Evolutionary conservation across 1,140 invertebrate genomes (phyloP), one percentile per base, ranked within the genome.

Genomic region (Trypoxylus dichotomus): DNA sequence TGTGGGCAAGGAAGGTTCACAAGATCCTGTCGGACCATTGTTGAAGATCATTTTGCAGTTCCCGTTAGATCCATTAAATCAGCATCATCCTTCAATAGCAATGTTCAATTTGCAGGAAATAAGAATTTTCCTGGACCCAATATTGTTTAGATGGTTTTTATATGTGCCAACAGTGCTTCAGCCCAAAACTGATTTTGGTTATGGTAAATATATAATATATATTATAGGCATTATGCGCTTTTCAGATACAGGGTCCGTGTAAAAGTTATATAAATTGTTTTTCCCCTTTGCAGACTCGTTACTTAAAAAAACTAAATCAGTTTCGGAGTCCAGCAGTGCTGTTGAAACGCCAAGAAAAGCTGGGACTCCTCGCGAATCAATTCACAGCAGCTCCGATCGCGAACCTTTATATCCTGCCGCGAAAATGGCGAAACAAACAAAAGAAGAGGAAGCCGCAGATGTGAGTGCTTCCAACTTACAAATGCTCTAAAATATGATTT

Each of bases 141-240:
- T 90, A 15, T 81, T 93, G 3, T 87, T 89, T 63, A 85, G 88
- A 37, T 93, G 91, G 91, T 83, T 93, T 2, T 82, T 88, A 21
- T 92, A 92, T 82, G 83, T 82, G 11, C 89, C 90, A 85, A 75
- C 83, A 86, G 81, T 74, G 15, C 83, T 83, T 13, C 83, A 84
- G 73, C 79, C 83, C 15, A 79, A 81, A 19, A 81, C 81, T 1
- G 86, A 88, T 76, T 83, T 83, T 5, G 81, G 84, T 19, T 82
- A 85, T 11, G 86, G 85, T 1, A 86, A 87, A 58, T 80, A 83
- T 5, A 73, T n/a, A n/a, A n/a, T n/a, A n/a, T n/a, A n/a, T n/a
- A n/a, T n/a, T n/a, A n/a, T n/a, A n/a, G n/a, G n/a, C n/a, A n/a
- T n/a, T n/a, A n/a, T n/a, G n/a, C n/a, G n/a, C n/a, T n/a, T n/a